Evolutionary conservation across 1,140 invertebrate species (phyloP), one percentile per base, ranked within the genome.

Genomic region (Brachionus calyciflorus): DNA sequence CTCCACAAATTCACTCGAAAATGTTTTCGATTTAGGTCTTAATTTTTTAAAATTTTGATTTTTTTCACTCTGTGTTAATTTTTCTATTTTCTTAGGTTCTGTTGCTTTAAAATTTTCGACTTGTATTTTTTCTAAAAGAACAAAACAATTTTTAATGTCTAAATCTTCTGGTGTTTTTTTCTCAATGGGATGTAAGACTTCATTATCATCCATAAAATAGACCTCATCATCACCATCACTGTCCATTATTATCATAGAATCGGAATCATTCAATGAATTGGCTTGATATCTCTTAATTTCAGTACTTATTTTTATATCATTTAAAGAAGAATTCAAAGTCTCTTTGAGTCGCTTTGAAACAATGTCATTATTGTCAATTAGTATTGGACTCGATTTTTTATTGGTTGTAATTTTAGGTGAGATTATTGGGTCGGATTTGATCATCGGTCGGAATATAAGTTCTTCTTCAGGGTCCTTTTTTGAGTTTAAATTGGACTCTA

Each of bases 191-290:
- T 37, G 33, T 21, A 65, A 21, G n/a, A 10, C 9, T 14, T 65
- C 60, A 65, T 65, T 44, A 17, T 65, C 60, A 19, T 65, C 60
- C 60, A 65, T 65, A 37, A 65, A 65, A 65, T 65, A 65, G 1
- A 65, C 40, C 4, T 65, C 60, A 28, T 65, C 40, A 44, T 46
- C 44, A 7, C n/a, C 44, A 46, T 65, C 60, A 65, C 60, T 65
- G 9, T 65, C 60, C 37, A 41, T 28, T 0, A 65, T 65, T 7
- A 65, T 65, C 14, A 65, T 44, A 10, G 19, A 65, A 44, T 65
- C 60, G 5, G 40, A 65, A n/a, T 65, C 60, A 17, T 44, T 65
- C 19, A 19, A 24, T 6, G 30, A 46, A 24, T 40, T 26, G 41
- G 60, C 19, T 19, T 14, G 9, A 46, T 14, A 17, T 14, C 14